Evolutionary conservation across 2,797 vertebrate species (phyloP), one percentile per base, ranked within the genome.

Genomic region (Dromococcyx pavoninus): DNA sequence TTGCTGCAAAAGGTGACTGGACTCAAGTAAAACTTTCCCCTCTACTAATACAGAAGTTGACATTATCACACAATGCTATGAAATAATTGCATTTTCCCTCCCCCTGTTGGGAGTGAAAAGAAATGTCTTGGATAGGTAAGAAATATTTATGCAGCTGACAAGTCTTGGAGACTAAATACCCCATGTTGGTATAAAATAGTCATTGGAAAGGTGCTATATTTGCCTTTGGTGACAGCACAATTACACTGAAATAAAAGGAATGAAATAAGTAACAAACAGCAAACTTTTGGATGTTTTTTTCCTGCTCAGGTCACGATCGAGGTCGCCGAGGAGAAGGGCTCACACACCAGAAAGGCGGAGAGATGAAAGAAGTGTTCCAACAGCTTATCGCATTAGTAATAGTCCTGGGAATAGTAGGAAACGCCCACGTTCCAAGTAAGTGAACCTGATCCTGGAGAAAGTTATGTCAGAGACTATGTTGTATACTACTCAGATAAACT

Each of bases 371-470:
- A 96, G 97, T 1, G 97, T 98, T 44, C 96, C 98, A 27, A 98
- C 97, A 1, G 97, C 98, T 2, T 98, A 99, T 85, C 98, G 98
- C 75, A 97, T 98, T 91, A 98, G 99, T 95, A 98, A 98, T 81
- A 98, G 98, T 91, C 98, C 99, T 7, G 97, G 98, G 10, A 96
- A 97, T 79, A 98, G 98, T 94, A 97, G 98, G 91, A 98, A 98
- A n/a, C 98, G 97, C 69, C 98, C 98, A 1, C 98, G 97, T 85
- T 99, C 99, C 96, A 99, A 98, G 99, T 99, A 96, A 81, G 95
- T 44, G 13, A 21, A 14, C 32, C 39, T 4, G 2, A 14, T n/a
- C 39, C 54, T 39, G 32, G 44, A 6, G 17, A 10, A 10, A 6
- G 9, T 19, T 41, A 15, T 46, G 9, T 46, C 41, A 41, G n/a